These are phyloP conservation scores for Ornithoptera priamus DNA, from an alignment of 2,888 invertebrate species.

Conservation along the genomic window DNA sequence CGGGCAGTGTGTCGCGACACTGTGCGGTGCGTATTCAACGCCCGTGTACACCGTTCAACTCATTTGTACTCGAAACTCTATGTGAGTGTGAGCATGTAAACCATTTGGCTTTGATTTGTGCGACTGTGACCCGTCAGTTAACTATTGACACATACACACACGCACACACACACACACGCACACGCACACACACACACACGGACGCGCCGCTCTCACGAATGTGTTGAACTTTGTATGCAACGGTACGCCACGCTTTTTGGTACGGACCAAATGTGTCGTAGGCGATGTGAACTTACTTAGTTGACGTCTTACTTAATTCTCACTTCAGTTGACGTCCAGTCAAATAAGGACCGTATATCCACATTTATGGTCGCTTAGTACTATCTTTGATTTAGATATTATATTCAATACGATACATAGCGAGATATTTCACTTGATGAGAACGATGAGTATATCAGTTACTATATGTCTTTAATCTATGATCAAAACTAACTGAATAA, in stretches of 20 bases:
- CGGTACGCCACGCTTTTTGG: slow-evolving; percentile 61
- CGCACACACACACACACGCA: not conserved
- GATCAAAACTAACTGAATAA: too few species aligned
- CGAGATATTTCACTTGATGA: too few species aligned
- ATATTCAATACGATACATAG: too few species aligned
- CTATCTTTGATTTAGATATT: too few species aligned
- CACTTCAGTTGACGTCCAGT: too few species aligned
- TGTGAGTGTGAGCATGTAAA: slow-evolving; percentile 1
- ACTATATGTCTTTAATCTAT: too few species aligned
- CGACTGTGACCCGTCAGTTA: not conserved
- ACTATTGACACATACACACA: not conserved
- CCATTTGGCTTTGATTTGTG: not conserved
- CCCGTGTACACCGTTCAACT: slow-evolving; percentile 34
- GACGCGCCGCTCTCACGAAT: not conserved
- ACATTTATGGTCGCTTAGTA: too few species aligned
- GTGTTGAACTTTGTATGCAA: slow-evolving; percentile 38
- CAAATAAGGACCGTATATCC: not conserved
- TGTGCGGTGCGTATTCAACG: not conserved
- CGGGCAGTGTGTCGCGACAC: slow-evolving; percentile 1
- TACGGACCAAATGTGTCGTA: slow-evolving; percentile 50
- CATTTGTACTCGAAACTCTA: not conserved
- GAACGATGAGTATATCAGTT: too few species aligned
- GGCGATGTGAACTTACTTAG: slow-evolving; percentile 34
- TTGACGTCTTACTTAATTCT: too few species aligned
- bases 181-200: not conserved